phyloP scores from a whole-genome alignment of 2,797 vertebrate genomes.

The Hipposideros larvatus region DNA sequence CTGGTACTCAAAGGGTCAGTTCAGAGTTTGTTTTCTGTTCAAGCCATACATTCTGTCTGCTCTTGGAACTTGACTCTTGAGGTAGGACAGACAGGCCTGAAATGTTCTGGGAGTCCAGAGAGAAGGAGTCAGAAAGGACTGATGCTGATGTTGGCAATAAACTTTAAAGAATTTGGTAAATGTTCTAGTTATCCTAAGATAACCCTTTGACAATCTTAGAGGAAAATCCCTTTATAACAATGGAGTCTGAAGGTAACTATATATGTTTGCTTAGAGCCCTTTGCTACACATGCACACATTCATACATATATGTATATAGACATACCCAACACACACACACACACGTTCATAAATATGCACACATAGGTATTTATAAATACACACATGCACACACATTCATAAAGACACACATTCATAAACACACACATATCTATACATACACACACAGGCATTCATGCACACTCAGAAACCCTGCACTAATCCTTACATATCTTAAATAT shows the following conservation, averaged over 20 bases:
- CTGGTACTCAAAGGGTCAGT: slow-evolving; percentile 38
- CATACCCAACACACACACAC: not conserved
- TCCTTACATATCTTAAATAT: not conserved
- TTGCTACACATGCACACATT: not conserved
- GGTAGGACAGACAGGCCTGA: not conserved
- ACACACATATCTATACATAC: not conserved
- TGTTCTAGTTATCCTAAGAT: slow-evolving; percentile 52
- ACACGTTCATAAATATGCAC: not conserved
- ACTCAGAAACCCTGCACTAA: not conserved
- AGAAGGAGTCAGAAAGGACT: slow-evolving; percentile 42
- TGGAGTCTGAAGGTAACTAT: not conserved
- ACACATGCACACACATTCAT: not conserved
- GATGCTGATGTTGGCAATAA: slow-evolving; percentile 46
- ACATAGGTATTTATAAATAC: not conserved
- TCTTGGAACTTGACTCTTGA: slow-evolving; percentile 55
- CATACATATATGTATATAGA: not conserved
- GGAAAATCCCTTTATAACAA: slow-evolving; percentile 32
- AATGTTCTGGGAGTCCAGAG: slow-evolving; percentile 20
- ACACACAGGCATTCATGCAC: not conserved
- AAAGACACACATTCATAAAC: too few relatives aligned
- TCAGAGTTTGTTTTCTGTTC: slow-evolving; percentile 49
- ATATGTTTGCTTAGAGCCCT: not conserved
- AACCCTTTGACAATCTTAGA: slow-evolving; percentile 39
- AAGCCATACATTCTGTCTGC: slow-evolving; percentile 17
- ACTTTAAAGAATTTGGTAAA: slow-evolving; percentile 60